A percentile compares a stretch with the other conserved stretches of the same genome.
These are phyloP conservation scores for Limosa lapponica DNA, from an alignment of 2,797 vertebrate species.

Conservation along the genomic window DNA sequence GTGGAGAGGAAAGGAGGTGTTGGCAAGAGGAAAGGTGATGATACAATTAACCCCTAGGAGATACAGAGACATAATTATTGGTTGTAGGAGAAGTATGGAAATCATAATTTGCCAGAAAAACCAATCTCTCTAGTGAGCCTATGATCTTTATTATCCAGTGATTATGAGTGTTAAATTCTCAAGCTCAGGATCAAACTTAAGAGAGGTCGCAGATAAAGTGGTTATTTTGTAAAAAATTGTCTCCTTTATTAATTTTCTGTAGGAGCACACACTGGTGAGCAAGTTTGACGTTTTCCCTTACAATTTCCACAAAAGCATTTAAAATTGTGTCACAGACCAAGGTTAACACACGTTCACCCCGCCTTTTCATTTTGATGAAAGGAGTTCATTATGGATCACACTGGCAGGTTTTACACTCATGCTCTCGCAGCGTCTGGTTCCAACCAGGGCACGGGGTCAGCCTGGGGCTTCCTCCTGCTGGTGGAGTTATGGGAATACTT, in stretches of 20 bases:
- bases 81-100: background rate
- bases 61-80: background rate
- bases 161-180: background rate
- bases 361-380: background rate
- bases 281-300: background rate
- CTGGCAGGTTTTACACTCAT: background rate
- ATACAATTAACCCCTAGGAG: background rate
- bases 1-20: background rate
- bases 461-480: background rate
- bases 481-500: background rate
- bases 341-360: background rate
- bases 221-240: background rate
- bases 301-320: background rate
- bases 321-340: background rate
- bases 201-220: background rate
- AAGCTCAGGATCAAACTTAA: background rate
- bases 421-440: background rate
- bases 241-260: background rate
- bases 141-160: background rate
- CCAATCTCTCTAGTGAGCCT: background rate
- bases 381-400: accelerated
- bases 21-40: background rate
- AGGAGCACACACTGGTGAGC: background rate
- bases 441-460: accelerated
- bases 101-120: background rate